Percentiles rank a stretch among this genome's conserved stretches.
Conservation (phyloP, 2,888 invertebrate genomes). For the Plagiodera versicolora region DNA sequence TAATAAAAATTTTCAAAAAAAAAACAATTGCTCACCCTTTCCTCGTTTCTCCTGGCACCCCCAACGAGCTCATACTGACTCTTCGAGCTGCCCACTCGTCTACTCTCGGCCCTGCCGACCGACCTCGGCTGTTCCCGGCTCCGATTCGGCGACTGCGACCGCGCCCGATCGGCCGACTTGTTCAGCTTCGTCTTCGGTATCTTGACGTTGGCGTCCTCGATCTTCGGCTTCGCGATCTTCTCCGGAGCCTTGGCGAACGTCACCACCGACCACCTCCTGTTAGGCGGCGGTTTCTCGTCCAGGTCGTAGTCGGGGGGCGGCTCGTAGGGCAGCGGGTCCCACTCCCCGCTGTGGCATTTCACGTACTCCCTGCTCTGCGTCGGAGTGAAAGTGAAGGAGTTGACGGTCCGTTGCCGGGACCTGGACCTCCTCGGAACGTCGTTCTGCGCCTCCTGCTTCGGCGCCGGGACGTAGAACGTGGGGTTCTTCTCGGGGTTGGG, state of each 20-base stretch:
- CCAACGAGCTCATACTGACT: conserved; percentile 49
- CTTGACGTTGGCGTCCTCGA: conserved; percentile 47
- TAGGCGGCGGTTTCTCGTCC: conserved; percentile 35
- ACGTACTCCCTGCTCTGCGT: conserved; percentile 48
- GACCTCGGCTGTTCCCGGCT: conserved; percentile 45
- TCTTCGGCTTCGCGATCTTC: conserved; percentile 24
- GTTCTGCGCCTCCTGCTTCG: conserved; percentile 36
- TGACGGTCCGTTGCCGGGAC: conserved; percentile 40
- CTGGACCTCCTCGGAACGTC: conserved; percentile 37
- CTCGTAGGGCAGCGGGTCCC: conserved; percentile 49
- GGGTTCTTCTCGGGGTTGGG: conserved; percentile 57
- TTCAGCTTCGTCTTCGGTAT: conserved; percentile 51
- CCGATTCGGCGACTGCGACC: conserved; percentile 52
- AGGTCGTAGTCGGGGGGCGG: conserved; percentile 54
- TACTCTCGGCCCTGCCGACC: conserved; percentile 36
- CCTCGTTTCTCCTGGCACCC: conserved; percentile 41
- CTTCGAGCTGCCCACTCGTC: conserved; percentile 47
- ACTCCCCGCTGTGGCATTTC: too few species aligned
- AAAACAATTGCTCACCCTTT: conserved; percentile 47
- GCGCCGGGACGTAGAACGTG: conserved; percentile 73
- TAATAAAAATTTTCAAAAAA: too few species aligned
- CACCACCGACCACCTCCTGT: conserved; percentile 50
- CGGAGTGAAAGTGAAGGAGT: conserved; percentile 35
- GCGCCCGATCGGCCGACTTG: conserved; percentile 46
- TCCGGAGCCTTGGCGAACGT: conserved; percentile 28